Base-by-base conservation (phyloP, 2,797 vertebrate species). In the Limnodromus scolopaceus region DNA sequence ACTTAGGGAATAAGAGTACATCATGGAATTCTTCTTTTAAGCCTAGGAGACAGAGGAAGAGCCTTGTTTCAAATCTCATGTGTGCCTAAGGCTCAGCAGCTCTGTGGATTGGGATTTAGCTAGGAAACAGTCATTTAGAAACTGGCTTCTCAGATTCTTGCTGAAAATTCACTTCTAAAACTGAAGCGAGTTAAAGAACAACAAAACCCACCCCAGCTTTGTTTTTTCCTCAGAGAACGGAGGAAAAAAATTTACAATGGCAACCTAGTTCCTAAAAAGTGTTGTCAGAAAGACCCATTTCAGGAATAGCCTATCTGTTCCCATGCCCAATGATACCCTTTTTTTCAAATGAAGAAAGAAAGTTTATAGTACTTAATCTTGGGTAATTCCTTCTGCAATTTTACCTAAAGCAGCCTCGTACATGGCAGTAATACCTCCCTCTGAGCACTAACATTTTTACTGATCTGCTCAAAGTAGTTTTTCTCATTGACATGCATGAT, bases 1-100 rank as follows among this genome's bases (percentile, higher is more conserved):
- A 70, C 74, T 77, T 80, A 43, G 84, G 74, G 85, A 96, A 94
- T 91, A 95, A 57, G 22, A 92, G 24, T 87, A 80, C 75, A 94
- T 87, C 25, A 71, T 58, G 49, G 86, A 89, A 86, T 93, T 95
- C 70, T 84, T 88, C 85, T 88, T 94, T 64, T 87, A 95, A 87
- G 83, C 81, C 80, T 87, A 71, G 23, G 80, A 94, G 89, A 93
- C 58, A 81, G 55, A 77, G n/a, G n/a, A 88, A 94, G 38, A 92
- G 51, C 72, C 81, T 96, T 92, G 54, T 54, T 81, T 87, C 74
- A 87, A 93, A 88, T 96, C 89, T 87, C 93, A 34, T 74, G 45
- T 65, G 92, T 92, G 76, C 69, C 61, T 70, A 82, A 75, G 72
- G 84, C 90, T 95, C 93, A 93, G 91, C 48, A 87, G 89, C 84